Conservation (phyloP, 1,140 invertebrate species). For the Homalodisca vitripennis region DNA sequence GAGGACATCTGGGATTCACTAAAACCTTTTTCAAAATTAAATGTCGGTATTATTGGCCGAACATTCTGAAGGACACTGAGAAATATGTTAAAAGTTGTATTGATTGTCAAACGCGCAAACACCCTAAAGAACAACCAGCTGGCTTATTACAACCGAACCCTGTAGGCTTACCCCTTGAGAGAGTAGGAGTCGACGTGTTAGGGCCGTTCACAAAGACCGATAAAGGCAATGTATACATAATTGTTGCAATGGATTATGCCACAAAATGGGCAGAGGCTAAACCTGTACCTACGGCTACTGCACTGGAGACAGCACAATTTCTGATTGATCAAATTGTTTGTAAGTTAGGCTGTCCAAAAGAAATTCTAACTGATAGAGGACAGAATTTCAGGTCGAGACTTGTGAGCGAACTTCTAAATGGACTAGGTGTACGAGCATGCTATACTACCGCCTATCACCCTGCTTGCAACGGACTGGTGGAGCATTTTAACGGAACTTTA, state of each 20-base stretch:
- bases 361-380: slow-evolving; percentile 1
- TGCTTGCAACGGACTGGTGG: slow-evolving; percentile 7
- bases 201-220: not conserved
- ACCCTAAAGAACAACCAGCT: not conserved
- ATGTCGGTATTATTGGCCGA: slow-evolving; percentile 2
- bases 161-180: not conserved
- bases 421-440: not conserved
- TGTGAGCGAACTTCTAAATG: slow-evolving; percentile 6
- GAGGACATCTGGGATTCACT: slow-evolving; percentile 4
- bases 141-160: slow-evolving; percentile 1
- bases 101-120: slow-evolving; percentile 2
- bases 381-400: not conserved
- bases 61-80: not conserved
- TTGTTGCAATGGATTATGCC: not conserved
- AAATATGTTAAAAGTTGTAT: not conserved
- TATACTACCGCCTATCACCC: slow-evolving; percentile 13
- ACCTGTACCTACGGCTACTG: not conserved
- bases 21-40: slow-evolving; percentile 3
- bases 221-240: not conserved
- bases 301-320: not conserved
- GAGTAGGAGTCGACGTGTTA: not conserved
- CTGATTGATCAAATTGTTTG: not conserved
- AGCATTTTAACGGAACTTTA: slow-evolving; percentile 12
- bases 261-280: not conserved
- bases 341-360: not conserved